These are phyloP conservation scores for Echinarachnius parma DNA, from an alignment of 53 echinoderm and acorn worm species.

Conservation along the genomic window DNA sequence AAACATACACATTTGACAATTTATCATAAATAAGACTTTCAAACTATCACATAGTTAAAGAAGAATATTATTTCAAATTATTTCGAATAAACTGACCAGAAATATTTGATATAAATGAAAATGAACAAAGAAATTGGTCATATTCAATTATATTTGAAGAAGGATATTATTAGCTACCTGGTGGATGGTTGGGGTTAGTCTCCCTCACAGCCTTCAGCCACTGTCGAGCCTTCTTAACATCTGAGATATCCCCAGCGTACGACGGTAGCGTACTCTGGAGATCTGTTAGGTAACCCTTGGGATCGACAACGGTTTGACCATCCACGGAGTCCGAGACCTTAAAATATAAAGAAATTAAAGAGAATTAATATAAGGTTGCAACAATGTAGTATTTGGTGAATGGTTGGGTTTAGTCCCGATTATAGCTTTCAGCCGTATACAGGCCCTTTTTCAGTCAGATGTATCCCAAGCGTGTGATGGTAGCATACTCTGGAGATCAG, in stretches of 20 bases:
- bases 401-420: slow-evolving; percentile 96
- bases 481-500: slow-evolving; percentile 94
- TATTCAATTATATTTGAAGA: no score
- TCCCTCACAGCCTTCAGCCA: slow-evolving; percentile 93
- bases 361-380: not conserved
- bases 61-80: no score
- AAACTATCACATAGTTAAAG: no score
- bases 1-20: no score
- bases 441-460: slow-evolving; percentile 91
- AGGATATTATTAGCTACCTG: slow-evolving; percentile 62
- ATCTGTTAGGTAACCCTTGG: slow-evolving; percentile 96
- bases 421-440: slow-evolving; percentile 82
- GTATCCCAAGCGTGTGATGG: slow-evolving; percentile 91
- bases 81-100: no score
- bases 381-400: slow-evolving; percentile 57
- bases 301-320: slow-evolving; percentile 97
- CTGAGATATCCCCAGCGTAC: slow-evolving; percentile 89
- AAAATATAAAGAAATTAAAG: not conserved
- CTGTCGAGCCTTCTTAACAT: slow-evolving; percentile 90
- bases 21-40: no score
- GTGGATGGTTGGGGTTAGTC: slow-evolving; percentile 97
- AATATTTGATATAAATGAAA: no score
- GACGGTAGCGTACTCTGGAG: slow-evolving; percentile 98
- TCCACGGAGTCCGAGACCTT: slow-evolving; percentile 96
- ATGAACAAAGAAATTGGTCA: no score